A percentile compares a stretch with the other conserved stretches of the same genome.
Evolutionary conservation across 1,140 invertebrate genomes (phyloP).

Genomic region (Brachystomella parvula): DNA sequence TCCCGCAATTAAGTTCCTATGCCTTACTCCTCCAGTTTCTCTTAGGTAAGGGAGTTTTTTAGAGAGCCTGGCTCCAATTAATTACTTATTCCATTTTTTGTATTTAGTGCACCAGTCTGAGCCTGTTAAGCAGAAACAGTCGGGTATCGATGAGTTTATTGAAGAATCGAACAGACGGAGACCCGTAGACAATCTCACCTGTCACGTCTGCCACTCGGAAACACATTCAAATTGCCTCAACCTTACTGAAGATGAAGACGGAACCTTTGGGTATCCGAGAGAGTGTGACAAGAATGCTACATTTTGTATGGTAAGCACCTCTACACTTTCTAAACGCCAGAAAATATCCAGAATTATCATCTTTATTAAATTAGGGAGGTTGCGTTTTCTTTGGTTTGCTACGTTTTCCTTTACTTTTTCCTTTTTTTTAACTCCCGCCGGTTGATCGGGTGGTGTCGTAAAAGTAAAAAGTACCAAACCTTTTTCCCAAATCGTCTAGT

Average conservation of each 20-base stretch:
- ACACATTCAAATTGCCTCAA: slow-evolving; percentile 61
- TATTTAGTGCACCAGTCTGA: too few relatives aligned
- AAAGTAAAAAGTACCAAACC: too few relatives aligned
- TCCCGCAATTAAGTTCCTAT: too few relatives aligned
- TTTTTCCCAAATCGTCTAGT: too few relatives aligned
- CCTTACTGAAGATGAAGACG: slow-evolving; percentile 41
- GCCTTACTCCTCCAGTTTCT: too few relatives aligned
- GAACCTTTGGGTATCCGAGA: slow-evolving; percentile 39
- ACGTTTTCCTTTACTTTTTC: neutral
- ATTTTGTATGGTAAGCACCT: slow-evolving; percentile 62
- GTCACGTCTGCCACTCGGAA: slow-evolving; percentile 67
- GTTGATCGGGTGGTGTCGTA: too few relatives aligned
- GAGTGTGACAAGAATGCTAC: slow-evolving; percentile 66
- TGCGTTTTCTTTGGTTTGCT: neutral
- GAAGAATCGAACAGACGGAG: slow-evolving; percentile 22
- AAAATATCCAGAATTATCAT: neutral
- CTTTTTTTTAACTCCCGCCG: too few relatives aligned
- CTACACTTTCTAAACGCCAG: neutral
- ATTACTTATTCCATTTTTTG: too few relatives aligned
- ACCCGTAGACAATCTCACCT: slow-evolving; percentile 59
- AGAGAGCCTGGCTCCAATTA: too few relatives aligned
- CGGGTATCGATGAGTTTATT: slow-evolving; percentile 14
- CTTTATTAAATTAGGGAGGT: too few relatives aligned
- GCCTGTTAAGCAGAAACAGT: too few relatives aligned
- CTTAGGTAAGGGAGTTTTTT: too few relatives aligned